Percentiles rank a stretch among this genome's conserved stretches.
phyloP scores from a whole-genome alignment of 1,140 invertebrate genomes.

The Mycetomoellerius zeteki region DNA sequence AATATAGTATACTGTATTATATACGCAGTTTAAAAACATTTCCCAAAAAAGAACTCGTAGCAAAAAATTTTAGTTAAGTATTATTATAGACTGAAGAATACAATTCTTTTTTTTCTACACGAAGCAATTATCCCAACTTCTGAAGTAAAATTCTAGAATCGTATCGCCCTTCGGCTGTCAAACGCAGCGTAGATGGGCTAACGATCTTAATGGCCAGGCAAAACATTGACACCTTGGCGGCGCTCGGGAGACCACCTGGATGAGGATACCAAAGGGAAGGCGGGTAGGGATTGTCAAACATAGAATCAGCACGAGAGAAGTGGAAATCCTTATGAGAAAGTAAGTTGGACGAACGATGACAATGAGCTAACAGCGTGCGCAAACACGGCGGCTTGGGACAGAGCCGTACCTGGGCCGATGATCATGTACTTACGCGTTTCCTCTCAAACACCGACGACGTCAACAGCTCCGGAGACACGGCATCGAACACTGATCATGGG shows the following conservation, averaged over 20 bases:
- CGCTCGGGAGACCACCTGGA: slow-evolving; percentile 78
- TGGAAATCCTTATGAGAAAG: slow-evolving; percentile 82
- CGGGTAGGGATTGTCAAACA: slow-evolving; percentile 81
- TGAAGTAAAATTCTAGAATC: slow-evolving; percentile 35
- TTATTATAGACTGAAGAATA: neutral
- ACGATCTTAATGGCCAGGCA: slow-evolving; percentile 83
- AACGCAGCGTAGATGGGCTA: slow-evolving; percentile 71
- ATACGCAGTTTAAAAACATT: neutral
- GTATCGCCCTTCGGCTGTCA: slow-evolving; percentile 33
- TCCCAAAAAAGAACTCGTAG: neutral
- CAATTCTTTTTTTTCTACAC: neutral
- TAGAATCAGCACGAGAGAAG: slow-evolving; percentile 78
- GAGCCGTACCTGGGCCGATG: slow-evolving; percentile 78
- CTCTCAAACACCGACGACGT: slow-evolving; percentile 82
- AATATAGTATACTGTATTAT: neutral
- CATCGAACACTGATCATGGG: slow-evolving; percentile 73
- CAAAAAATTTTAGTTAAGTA: neutral
- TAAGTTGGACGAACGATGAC: slow-evolving; percentile 83
- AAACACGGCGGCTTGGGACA: slow-evolving; percentile 85
- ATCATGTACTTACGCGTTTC: slow-evolving; percentile 85
- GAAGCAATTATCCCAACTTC: slow-evolving; percentile 16
- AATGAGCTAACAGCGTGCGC: slow-evolving; percentile 85
- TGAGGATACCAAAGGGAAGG: slow-evolving; percentile 69
- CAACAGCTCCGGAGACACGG: slow-evolving; percentile 66
- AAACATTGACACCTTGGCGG: slow-evolving; percentile 86